phyloP scores from a whole-genome alignment of 2,113 vertebrate species.

The Tauraco erythrolophus region DNA sequence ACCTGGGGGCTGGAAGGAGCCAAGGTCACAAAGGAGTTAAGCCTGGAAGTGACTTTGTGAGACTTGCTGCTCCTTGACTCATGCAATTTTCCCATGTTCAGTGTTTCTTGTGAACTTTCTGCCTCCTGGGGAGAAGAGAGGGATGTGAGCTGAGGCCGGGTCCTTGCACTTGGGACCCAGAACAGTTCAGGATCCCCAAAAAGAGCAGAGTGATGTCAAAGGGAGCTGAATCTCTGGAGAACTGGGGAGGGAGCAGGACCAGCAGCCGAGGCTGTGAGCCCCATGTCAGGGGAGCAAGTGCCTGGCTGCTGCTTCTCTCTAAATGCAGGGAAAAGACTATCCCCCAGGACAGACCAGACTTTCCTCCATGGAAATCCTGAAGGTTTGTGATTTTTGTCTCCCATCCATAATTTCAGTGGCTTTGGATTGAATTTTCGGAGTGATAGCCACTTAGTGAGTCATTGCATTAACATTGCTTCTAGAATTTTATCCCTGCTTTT shows the following conservation, averaged over 20 bases:
- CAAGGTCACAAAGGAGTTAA: fast-evolving
- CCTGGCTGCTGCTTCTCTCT: neutral
- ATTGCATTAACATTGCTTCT: neutral
- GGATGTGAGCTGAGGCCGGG: neutral
- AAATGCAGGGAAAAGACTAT: neutral
- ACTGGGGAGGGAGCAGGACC: neutral
- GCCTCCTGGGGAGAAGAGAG: neutral
- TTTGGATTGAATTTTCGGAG: neutral
- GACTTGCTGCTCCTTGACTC: neutral
- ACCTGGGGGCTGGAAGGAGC: neutral
- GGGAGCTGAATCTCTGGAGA: neutral
- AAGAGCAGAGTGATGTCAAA: neutral
- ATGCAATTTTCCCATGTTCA: neutral
- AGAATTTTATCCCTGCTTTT: neutral
- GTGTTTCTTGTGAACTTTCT: neutral
- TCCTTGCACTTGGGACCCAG: neutral
- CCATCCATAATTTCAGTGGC: neutral
- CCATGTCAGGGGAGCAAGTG: neutral
- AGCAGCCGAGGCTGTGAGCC: neutral
- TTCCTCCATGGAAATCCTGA: neutral
- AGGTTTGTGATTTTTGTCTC: neutral
- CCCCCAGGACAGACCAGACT: neutral
- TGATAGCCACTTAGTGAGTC: neutral
- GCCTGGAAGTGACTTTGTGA: neutral
- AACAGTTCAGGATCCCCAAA: neutral